A percentile compares a stretch with the other conserved stretches of the same genome.
These are phyloP conservation scores for Drosophila maculinotata DNA, from an alignment of 2,888 invertebrate genomes.

Conservation along the genomic window DNA sequence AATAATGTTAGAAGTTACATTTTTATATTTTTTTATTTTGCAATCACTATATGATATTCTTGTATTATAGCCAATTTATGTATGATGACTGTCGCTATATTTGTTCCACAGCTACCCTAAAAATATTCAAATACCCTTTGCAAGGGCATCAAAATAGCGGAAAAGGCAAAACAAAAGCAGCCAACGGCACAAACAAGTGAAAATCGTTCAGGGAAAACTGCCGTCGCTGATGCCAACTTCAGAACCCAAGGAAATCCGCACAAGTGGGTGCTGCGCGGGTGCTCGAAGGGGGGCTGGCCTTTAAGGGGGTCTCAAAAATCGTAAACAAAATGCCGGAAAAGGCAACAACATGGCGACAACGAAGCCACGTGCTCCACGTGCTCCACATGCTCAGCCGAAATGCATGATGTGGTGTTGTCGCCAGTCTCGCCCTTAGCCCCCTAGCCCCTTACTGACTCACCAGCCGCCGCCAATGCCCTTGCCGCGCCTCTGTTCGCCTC, in stretches of 20 bases:
- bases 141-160: slow-evolving; percentile 27
- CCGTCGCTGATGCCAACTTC: slow-evolving; percentile 53
- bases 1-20: too few species aligned
- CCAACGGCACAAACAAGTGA: slow-evolving; percentile 68
- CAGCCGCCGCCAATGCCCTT: neutral
- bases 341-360: slow-evolving; percentile 75
- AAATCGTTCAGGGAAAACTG: slow-evolving; percentile 78
- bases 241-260: slow-evolving; percentile 67
- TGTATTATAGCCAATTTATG: too few species aligned
- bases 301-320: slow-evolving; percentile 61
- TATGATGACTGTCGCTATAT: too few species aligned
- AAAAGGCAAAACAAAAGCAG: slow-evolving; percentile 35
- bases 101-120: too few species aligned
- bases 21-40: too few species aligned
- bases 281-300: neutral
- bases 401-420: slow-evolving; percentile 36
- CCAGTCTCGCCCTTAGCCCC: slow-evolving; percentile 15
- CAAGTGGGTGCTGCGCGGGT: slow-evolving; percentile 15
- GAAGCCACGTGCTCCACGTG: slow-evolving; percentile 71
- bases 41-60: too few species aligned
- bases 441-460: neutral
- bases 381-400: slow-evolving; percentile 44
- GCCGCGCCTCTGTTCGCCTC: slow-evolving; percentile 16
- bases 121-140: too few species aligned
- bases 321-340: slow-evolving; percentile 80